Base-by-base conservation (phyloP, 2,888 invertebrate species). In the Entomobrya proxima region DNA sequence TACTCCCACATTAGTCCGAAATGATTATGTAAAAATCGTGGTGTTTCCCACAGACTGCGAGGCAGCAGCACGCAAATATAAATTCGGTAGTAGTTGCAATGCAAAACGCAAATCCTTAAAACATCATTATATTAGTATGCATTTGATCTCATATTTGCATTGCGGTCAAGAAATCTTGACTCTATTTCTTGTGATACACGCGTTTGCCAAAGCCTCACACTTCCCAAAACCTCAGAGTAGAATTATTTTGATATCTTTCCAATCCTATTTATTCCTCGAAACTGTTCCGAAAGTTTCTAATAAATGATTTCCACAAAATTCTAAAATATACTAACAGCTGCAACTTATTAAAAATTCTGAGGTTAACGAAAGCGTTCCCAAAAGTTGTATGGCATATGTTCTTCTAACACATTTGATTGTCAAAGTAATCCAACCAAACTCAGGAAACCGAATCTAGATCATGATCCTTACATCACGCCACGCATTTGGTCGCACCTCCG, bases 31-130 rank as follows among this genome's bases (percentile, higher is more conserved):
- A 44, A 13, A 69, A 21, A 6, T 61, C 30, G 1, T 18, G 15
- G 7, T 50, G 75, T 44, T 75, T 61, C 13, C 24, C 55, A 67
- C 84, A 84, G 84, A 84, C 84, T 50, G 69, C 69, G 69, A 52
- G 84, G 84, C 84, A 77, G 21, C 83, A 76, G 69, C 37, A 77
- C 58, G 58, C 76, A 61, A 77, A 15, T 64, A 24, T 35, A 35
- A 64, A 64, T 64, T 35, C 64, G 21, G 21, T 35, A 64, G 18
- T 21, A 11, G 15, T 47, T 47, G 47, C 6, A 47, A 6, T 9
- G n/a, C 11, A 6, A 52, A 6, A 52, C 6, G 3, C 21, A 52
- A 5, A 52, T 52, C 9, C 47, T 4, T 47, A 47, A 55, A 7
- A 13, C 5, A 27, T 52, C n/a, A n/a, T n/a, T n/a, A n/a, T n/a